phyloP scores from a whole-genome alignment of 2,888 invertebrate genomes.

The Maniola hyperantus region DNA sequence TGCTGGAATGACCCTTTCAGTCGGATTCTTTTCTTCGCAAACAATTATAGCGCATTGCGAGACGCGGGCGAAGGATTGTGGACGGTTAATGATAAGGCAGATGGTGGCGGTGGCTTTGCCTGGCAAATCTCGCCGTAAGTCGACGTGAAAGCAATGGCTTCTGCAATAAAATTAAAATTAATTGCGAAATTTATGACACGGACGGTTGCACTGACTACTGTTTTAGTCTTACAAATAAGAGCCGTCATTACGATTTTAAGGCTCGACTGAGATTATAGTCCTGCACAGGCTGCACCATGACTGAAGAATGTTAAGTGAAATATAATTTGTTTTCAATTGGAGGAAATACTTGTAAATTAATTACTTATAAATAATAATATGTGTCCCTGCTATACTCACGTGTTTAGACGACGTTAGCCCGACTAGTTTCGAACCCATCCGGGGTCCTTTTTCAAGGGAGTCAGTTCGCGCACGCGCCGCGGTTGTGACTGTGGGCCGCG shows the following conservation, averaged over 20 bases:
- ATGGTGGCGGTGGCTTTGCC: conserved; percentile 64
- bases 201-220: conserved; percentile 50
- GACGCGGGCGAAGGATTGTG: conserved; percentile 59
- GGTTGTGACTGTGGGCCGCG: too few species aligned
- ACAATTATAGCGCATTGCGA: conserved; percentile 69
- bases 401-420: too few species aligned
- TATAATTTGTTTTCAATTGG: conserved; percentile 3
- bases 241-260: conserved; percentile 66
- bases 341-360: not conserved
- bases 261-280: conserved; percentile 23
- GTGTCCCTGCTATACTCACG: too few species aligned
- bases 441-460: too few species aligned
- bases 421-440: too few species aligned
- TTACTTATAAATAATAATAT: too few species aligned
- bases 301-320: conserved; percentile 8
- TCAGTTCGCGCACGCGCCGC: too few species aligned
- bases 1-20: conserved; percentile 59
- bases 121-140: conserved; percentile 74
- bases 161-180: conserved; percentile 70
- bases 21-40: conserved; percentile 63
- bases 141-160: conserved; percentile 69
- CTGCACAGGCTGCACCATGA: conserved; percentile 25
- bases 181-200: conserved; percentile 72
- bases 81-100: conserved; percentile 73
- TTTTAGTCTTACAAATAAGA: conserved; percentile 65